A percentile compares a stretch with the other conserved stretches of the same genome.
phyloP scores from a whole-genome alignment of 92 coral and sea anemone species.

The Porites evermanni region DNA sequence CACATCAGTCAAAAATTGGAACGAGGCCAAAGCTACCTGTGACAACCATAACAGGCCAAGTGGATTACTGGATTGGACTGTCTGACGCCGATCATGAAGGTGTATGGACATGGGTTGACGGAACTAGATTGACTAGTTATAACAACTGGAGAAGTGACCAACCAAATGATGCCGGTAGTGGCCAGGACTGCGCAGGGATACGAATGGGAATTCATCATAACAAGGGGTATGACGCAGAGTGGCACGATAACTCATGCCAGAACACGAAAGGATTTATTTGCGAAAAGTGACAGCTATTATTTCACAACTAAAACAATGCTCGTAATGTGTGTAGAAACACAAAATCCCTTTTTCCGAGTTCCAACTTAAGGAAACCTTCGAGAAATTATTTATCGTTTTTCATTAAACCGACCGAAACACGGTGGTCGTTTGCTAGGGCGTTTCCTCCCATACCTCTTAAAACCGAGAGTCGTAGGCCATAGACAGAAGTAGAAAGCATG shows the following conservation, averaged over 20 bases:
- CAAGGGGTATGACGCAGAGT: background rate
- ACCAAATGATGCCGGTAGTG: background rate
- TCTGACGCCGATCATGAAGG: background rate
- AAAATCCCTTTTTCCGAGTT: no score
- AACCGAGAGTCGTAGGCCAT: no score
- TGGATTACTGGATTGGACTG: constrained; percentile 10
- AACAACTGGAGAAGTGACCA: background rate
- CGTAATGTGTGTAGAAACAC: no score
- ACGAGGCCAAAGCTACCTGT: background rate
- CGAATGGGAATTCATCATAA: no score
- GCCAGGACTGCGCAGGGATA: background rate
- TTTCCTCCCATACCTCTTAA: no score
- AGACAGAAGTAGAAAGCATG: no score
- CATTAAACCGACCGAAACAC: no score
- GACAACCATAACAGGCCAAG: background rate
- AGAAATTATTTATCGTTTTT: no score
- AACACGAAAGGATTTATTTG: background rate
- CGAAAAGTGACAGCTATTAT: background rate
- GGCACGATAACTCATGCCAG: background rate
- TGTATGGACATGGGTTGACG: background rate
- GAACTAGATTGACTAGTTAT: background rate
- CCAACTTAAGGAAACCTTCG: no score
- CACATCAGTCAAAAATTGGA: background rate
- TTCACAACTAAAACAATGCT: no score
- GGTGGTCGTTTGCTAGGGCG: no score